A percentile compares a stretch with the other conserved stretches of the same genome.
Conservation (phyloP, 2,888 invertebrate genomes). For the Camponotus fellah region DNA sequence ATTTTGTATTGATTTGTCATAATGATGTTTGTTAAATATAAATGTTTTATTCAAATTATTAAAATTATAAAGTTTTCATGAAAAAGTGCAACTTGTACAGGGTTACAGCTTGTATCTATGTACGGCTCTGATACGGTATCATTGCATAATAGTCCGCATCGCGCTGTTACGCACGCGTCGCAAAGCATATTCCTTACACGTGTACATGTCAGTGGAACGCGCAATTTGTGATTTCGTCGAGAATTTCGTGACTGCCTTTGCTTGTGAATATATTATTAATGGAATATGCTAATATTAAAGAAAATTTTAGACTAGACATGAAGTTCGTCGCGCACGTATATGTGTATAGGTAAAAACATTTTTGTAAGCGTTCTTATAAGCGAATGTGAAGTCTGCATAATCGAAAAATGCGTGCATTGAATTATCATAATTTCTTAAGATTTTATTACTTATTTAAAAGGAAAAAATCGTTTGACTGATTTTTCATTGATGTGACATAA, state of each 20-base stretch:
- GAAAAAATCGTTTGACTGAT: background rate
- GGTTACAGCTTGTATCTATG: background rate
- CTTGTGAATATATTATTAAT: background rate
- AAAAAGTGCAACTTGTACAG: background rate
- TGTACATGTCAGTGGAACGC: background rate
- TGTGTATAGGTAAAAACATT: background rate
- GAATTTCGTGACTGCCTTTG: background rate
- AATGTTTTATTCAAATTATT: background rate
- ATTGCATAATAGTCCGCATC: slow-evolving; percentile 39
- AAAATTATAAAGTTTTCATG: background rate
- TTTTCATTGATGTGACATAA: background rate
- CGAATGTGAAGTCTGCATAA: background rate
- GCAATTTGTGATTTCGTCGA: background rate
- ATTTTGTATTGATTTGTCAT: background rate
- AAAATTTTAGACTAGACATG: background rate
- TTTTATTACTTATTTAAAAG: background rate
- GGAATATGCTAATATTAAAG: background rate
- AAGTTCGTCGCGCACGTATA: background rate
- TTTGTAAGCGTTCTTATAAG: background rate
- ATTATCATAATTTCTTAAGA: background rate
- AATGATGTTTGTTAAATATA: background rate
- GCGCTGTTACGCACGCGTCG: slow-evolving; percentile 7
- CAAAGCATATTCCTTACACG: background rate
- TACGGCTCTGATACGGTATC: slow-evolving; percentile 9
- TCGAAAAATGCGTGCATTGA: background rate